phyloP scores from a whole-genome alignment of 2,113 vertebrate species.

The Accipiter cooperii region DNA sequence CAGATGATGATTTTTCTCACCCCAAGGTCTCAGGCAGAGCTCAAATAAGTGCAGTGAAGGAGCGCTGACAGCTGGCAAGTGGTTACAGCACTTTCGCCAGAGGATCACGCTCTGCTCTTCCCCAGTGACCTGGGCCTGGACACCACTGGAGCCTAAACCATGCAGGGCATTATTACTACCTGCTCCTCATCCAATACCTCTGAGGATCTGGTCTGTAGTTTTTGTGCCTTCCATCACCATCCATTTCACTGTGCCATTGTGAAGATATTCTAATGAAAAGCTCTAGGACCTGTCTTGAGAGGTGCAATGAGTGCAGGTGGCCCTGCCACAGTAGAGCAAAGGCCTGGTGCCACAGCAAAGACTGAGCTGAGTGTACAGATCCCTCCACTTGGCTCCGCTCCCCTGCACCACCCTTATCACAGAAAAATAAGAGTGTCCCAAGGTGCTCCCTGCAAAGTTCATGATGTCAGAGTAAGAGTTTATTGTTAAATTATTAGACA shows the following conservation, averaged over 20 bases:
- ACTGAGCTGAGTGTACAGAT: rapidly evolving
- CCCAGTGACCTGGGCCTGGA: background rate
- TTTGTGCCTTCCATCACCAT: background rate
- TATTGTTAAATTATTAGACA: background rate
- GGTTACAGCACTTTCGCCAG: background rate
- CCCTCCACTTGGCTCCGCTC: rapidly evolving
- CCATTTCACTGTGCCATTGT: background rate
- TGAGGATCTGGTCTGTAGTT: background rate
- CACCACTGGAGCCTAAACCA: background rate
- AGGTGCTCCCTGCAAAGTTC: rapidly evolving
- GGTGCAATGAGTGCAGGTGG: rapidly evolving
- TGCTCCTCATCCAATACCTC: background rate
- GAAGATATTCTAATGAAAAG: background rate
- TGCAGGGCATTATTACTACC: background rate
- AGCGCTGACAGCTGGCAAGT: background rate
- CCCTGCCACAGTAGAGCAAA: background rate
- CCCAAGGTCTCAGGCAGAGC: background rate
- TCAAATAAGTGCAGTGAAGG: background rate
- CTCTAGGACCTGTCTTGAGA: background rate
- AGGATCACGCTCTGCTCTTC: background rate
- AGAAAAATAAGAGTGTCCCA: background rate
- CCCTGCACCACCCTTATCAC: background rate
- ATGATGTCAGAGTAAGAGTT: too few species aligned
- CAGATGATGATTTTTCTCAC: background rate
- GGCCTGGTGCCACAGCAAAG: background rate